Percentiles rank a stretch among this genome's conserved stretches.
These are phyloP conservation scores for Erithacus rubecula DNA, from an alignment of 2,797 vertebrate genomes.

Conservation along the genomic window DNA sequence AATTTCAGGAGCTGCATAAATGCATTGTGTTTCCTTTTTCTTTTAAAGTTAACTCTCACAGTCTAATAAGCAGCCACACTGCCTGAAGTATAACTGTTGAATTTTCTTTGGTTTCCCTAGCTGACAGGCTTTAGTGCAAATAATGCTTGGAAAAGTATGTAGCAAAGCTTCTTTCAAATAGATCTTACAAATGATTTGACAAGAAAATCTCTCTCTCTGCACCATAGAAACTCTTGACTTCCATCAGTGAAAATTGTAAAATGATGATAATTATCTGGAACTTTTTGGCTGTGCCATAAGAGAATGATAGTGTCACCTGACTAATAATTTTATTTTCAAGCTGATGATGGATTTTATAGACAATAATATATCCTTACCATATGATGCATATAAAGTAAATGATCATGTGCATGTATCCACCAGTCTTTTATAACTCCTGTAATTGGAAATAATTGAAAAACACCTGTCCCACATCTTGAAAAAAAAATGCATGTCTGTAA, in stretches of 20 bases:
- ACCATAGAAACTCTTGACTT: slow-evolving; percentile 13
- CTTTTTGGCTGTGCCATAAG: background rate
- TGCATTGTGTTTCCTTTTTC: background rate
- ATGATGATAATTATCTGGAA: slow-evolving; percentile 30
- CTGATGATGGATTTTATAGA: background rate
- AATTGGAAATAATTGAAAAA: slow-evolving; percentile 3
- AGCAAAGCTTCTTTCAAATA: background rate
- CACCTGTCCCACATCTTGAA: background rate
- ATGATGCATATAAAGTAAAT: background rate
- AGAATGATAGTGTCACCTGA: background rate
- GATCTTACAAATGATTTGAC: background rate
- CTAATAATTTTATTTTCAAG: slow-evolving; percentile 26
- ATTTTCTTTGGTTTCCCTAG: slow-evolving; percentile 24
- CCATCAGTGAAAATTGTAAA: background rate
- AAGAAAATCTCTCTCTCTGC: slow-evolving; percentile 6
- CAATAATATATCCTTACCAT: background rate
- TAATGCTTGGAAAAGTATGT: background rate
- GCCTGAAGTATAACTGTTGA: background rate
- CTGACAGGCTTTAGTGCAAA: slow-evolving; percentile 5
- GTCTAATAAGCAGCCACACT: background rate
- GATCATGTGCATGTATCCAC: background rate
- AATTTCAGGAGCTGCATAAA: background rate
- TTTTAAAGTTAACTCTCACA: background rate
- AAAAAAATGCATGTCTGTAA: background rate
- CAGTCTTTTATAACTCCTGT: background rate